A percentile compares a stretch with the other conserved stretches of the same genome.
phyloP scores from a whole-genome alignment of 92 coral and sea anemone species.

The Actinostola sp. region DNA sequence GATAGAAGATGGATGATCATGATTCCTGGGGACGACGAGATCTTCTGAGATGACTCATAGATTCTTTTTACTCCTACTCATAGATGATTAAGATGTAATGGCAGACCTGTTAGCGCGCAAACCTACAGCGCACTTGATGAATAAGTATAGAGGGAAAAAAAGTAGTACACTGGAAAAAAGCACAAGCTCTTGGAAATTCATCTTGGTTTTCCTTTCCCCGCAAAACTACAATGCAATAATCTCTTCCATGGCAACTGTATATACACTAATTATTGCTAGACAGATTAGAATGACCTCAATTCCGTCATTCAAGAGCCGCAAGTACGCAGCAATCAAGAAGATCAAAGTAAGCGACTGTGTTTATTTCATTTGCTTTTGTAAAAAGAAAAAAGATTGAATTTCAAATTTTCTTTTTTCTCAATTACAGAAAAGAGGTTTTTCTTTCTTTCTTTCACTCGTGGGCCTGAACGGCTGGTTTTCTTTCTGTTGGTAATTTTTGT shows the following conservation, averaged over 20 bases:
- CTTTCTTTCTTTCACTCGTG: background rate
- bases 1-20: too few relatives aligned
- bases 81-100: too few relatives aligned
- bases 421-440: background rate
- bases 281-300: background rate
- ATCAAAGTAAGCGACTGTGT: slow-evolving; percentile 1
- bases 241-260: background rate
- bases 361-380: background rate
- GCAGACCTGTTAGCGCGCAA: too few relatives aligned
- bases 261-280: background rate
- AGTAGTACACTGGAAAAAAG: too few relatives aligned
- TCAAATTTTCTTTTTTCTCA: background rate
- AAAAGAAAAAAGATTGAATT: background rate
- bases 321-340: background rate
- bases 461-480: background rate
- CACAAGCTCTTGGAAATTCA: too few relatives aligned
- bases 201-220: too few relatives aligned
- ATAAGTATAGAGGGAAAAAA: too few relatives aligned
- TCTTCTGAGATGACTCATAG: too few relatives aligned
- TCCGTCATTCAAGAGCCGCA: slow-evolving; percentile 21
- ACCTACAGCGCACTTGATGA: too few relatives aligned
- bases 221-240: background rate
- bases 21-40: too few relatives aligned
- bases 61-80: too few relatives aligned
- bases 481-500: background rate